phyloP scores from a whole-genome alignment of 2,797 vertebrate genomes.

The Anableps anableps region DNA sequence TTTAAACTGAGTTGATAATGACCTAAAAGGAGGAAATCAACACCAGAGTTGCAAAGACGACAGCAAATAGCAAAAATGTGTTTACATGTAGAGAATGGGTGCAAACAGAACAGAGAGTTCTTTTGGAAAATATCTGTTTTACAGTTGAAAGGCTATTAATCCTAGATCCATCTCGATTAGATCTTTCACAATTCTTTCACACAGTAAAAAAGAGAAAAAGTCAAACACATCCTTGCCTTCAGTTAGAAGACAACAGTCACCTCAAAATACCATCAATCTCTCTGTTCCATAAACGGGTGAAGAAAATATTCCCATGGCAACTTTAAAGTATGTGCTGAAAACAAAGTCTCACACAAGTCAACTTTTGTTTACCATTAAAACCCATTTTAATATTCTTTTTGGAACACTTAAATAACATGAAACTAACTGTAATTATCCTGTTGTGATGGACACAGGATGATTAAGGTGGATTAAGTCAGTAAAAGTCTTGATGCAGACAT shows the following conservation, averaged over 20 bases:
- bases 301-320: not conserved
- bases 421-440: constrained; percentile 52
- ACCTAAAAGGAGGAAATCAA: not conserved
- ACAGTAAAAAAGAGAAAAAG: not conserved
- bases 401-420: constrained; percentile 79
- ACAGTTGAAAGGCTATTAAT: not conserved
- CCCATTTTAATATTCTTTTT: constrained; percentile 58
- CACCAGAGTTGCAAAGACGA: not conserved
- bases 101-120: not conserved
- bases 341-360: constrained; percentile 48
- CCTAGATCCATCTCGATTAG: constrained; percentile 1
- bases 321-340: constrained; percentile 18
- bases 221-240: not conserved
- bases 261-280: constrained; percentile 10
- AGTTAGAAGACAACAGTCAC: not conserved
- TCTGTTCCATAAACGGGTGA: constrained; percentile 1
- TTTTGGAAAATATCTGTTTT: not conserved
- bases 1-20: not conserved
- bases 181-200: constrained; percentile 8
- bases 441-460: constrained; percentile 20
- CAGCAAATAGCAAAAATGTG: not conserved
- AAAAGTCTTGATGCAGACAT: constrained; percentile 9
- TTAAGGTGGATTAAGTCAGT: constrained; percentile 5
- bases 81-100: not conserved
- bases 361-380: constrained; percentile 37